Base-by-base conservation (phyloP, 2,888 invertebrate genomes). In the Mythimna impura region DNA sequence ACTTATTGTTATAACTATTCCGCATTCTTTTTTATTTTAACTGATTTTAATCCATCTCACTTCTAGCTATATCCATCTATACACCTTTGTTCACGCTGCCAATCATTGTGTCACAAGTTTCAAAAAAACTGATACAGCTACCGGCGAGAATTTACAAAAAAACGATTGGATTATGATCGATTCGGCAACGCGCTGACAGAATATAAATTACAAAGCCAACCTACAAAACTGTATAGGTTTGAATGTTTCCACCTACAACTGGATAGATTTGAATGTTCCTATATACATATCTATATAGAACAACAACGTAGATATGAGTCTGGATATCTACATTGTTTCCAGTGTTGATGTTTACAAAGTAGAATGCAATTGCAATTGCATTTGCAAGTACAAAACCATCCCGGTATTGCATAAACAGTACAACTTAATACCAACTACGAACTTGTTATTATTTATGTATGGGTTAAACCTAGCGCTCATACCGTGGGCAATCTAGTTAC, bases 321-420 rank as follows among this genome's bases (percentile, higher is more conserved):
- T 68, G 6, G n/a, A 60, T 78, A 78, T 78, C 66, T 66, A 65
- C 72, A 40, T 65, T 66, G 64, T 71, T 71, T 57, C 34, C 55
- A 36, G 54, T 66, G 67, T 62, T 71, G 67, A 68, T 72, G 68
- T 68, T 66, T 22, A 65, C 54, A 65, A 82, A 78, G 66, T 80
- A 68, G 54, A 78, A 82, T 80, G 50, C 68, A 82, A 80, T 79
- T 81, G 66, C 81, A 79, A 79, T 80, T 80, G 65, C 82, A 80
- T 80, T 80, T 78, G 82, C 80, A 80, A 78, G 82, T 82, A 66
- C 65, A 78, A 82, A 79, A 71, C 65, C 40, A 66, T 55, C 65
- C 66, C 66, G 30, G 50, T 58, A 66, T 66, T 55, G 82, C 20
- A 78, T 80, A 82, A 82, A 68, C 30, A 78, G 78, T 63, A 78